These are phyloP conservation scores for Onychomys torridus DNA, from an alignment of 2,797 vertebrate species.

Conservation along the genomic window DNA sequence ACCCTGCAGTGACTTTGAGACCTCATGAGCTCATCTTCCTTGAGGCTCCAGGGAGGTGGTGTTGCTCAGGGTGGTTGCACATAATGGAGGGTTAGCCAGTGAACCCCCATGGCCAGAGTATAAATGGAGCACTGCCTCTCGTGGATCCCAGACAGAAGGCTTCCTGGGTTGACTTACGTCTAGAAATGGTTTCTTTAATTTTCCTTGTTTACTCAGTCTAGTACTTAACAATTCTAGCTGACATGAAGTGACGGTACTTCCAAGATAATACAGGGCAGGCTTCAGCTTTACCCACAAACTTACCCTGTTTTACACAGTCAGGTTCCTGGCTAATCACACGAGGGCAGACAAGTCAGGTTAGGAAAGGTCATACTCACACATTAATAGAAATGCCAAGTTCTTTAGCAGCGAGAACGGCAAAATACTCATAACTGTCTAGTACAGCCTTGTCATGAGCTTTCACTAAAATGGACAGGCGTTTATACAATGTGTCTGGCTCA, in stretches of 20 bases:
- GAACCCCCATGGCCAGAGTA: background rate
- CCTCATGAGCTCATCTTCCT: background rate
- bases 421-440: constrained; percentile 97
- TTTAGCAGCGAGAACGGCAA: constrained; percentile 93
- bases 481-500: constrained; percentile 93
- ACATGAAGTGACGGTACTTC: background rate
- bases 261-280: background rate
- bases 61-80: background rate
- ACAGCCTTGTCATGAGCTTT: constrained; percentile 96
- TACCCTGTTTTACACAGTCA: background rate
- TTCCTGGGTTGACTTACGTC: background rate
- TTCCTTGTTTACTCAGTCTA: background rate
- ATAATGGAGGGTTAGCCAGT: background rate
- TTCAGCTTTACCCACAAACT: background rate
- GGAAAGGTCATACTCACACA: constrained; percentile 91
- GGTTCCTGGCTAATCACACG: background rate
- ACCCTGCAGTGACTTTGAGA: background rate
- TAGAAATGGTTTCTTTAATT: constrained; percentile 31
- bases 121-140: background rate
- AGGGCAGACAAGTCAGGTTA: background rate
- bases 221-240: background rate
- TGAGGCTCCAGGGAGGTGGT: background rate
- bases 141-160: background rate
- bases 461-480: constrained; percentile 93
- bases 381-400: constrained; percentile 93